These are phyloP conservation scores for Oligia latruncula DNA, from an alignment of 2,888 invertebrate genomes.

Conservation along the genomic window DNA sequence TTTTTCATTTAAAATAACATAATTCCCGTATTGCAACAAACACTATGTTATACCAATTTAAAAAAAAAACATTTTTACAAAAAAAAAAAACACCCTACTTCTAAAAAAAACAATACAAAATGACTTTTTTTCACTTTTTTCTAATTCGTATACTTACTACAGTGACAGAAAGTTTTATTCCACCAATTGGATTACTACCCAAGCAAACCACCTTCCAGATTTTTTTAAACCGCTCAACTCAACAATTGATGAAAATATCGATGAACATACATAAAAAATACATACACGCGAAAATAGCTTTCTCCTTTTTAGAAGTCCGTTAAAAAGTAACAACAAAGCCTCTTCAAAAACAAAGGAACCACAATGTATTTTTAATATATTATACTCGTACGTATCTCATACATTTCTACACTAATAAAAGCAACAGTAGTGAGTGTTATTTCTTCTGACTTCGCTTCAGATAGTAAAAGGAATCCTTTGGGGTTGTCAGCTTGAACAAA, in stretches of 20 bases:
- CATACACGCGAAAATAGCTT: neutral
- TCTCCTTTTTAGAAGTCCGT: neutral
- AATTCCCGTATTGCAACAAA: neutral
- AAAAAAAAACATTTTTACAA: too few species aligned
- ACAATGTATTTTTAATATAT: slow-evolving; percentile 40
- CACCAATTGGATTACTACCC: neutral
- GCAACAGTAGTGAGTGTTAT: slow-evolving; percentile 39
- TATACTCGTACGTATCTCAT: neutral
- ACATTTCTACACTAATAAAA: slow-evolving; percentile 35
- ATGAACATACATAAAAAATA: neutral
- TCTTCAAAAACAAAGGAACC: slow-evolving; percentile 21
- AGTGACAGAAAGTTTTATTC: neutral
- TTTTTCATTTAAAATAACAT: neutral
- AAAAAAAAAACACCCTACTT: too few species aligned
- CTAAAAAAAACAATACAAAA: too few species aligned
- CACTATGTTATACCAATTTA: neutral
- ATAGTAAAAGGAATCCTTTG: slow-evolving; percentile 43
- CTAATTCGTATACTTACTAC: neutral
- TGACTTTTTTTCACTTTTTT: too few species aligned
- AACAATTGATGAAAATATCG: neutral
- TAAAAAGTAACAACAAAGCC: neutral
- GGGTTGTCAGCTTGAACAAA: slow-evolving; percentile 51
- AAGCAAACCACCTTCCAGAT: neutral
- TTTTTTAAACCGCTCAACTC: neutral
- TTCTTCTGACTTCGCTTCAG: slow-evolving; percentile 36